Base-by-base conservation (phyloP, 2,113 vertebrate genomes). In the Rynchops niger region DNA sequence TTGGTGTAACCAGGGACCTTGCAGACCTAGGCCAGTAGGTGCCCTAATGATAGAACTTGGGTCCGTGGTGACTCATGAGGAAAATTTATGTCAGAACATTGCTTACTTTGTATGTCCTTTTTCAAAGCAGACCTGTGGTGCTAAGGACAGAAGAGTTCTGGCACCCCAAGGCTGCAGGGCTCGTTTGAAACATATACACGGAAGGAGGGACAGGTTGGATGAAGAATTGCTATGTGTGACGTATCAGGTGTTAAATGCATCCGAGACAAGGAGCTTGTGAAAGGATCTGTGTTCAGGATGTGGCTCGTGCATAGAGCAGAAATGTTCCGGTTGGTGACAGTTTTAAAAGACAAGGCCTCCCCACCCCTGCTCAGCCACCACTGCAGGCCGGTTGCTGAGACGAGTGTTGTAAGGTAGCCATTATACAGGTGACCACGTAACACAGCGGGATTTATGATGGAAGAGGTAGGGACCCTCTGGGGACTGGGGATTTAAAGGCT, bases 21-120 rank as follows among this genome's bases (percentile, higher is more conserved):
- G 36, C 38, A 73, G 42, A 59, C 72, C 15, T n/a, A 3, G 49
- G 27, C 49, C 42, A 5, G 40, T 9, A 45, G 62, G 34, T 81
- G 15, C 71, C 62, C 61, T 6, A 38, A 26, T 38, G 7, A 9
- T 42, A 40, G 63, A 47, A 29, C 53, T 56, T 42, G 58, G 32
- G 52, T 15, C 36, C 11, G 0, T 58, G 50, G 40, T 4, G 7
- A 43, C 15, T 70, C 15, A 26, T 1, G 36, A 45, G 50, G 63
- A 9, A 38, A 16, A 6, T 42, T 90, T 15, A 19, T 0, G 3
- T 36, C 53, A 50, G 27, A 63, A n/a, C 2, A 1, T 36, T 29
- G 36, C 26, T 78, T 62, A 42, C 22, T 69, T 72, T 9, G 1
- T 6, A 6, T 78, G 49, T 42, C 23, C 34, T 72, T 81, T 61